These are phyloP conservation scores for Notolepis coatsorum DNA, from an alignment of 2,797 vertebrate species.

Conservation along the genomic window DNA sequence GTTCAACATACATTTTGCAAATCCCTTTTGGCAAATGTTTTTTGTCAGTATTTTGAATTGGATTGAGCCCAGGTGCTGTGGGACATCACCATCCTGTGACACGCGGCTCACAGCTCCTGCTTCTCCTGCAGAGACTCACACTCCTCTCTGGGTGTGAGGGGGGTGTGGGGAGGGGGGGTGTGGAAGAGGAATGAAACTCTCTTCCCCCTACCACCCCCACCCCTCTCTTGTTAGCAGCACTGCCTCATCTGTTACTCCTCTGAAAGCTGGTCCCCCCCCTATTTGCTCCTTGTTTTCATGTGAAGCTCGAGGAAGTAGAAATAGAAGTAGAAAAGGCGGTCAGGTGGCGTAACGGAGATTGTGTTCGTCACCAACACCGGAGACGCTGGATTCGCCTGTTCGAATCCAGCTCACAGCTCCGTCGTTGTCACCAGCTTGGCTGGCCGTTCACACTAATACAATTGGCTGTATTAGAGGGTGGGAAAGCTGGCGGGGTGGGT, in stretches of 20 bases:
- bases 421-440: too few relatives aligned
- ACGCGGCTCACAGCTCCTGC: constrained; percentile 63
- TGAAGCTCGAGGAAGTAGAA: constrained; percentile 48
- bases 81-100: constrained; percentile 61
- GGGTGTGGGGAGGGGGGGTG: too few relatives aligned
- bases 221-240: constrained; percentile 52
- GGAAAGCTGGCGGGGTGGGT: too few relatives aligned
- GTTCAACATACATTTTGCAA: constrained; percentile 66
- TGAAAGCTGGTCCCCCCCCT: constrained; percentile 4
- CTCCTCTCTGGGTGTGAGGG: too few relatives aligned
- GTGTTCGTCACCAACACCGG: too few relatives aligned
- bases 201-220: neutral
- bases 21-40: constrained; percentile 63
- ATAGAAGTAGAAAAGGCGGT: too few relatives aligned
- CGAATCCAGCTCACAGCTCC: too few relatives aligned
- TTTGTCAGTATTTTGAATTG: constrained; percentile 55
- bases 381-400: too few relatives aligned
- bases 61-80: constrained; percentile 53
- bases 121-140: constrained; percentile 40
- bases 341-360: too few relatives aligned
- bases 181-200: constrained; percentile 20
- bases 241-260: constrained; percentile 47
- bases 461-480: too few relatives aligned
- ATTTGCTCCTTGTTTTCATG: constrained; percentile 39
- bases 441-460: too few relatives aligned